Evolutionary conservation across 2,888 invertebrate genomes (phyloP).

Genomic region (Lasioglossum oenotherae): DNA sequence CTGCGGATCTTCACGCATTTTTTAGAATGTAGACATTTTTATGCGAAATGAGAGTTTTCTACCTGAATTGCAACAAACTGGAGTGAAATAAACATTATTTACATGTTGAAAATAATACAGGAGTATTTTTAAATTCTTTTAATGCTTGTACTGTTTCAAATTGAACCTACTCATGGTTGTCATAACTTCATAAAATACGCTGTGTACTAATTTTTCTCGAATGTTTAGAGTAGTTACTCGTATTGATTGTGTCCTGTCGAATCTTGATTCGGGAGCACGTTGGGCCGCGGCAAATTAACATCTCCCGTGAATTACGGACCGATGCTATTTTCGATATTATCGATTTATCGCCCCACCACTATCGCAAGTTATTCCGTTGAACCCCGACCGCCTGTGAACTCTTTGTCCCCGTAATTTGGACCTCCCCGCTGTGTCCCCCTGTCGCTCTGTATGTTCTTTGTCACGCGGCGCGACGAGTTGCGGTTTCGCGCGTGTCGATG

Average conservation of each 20-base stretch:
- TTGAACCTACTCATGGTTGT: background rate
- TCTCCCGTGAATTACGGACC: constrained; percentile 49
- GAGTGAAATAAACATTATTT: background rate
- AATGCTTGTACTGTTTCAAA: background rate
- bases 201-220: background rate
- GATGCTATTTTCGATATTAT: constrained; percentile 46
- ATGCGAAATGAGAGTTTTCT: too few relatives aligned
- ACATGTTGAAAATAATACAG: too few relatives aligned
- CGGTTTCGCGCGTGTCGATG: constrained; percentile 13
- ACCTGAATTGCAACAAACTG: background rate
- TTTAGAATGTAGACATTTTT: too few relatives aligned
- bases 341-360: constrained; percentile 34
- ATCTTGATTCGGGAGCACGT: background rate
- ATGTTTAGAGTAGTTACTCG: background rate
- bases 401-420: background rate
- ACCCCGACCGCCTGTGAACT: background rate
- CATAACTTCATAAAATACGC: background rate
- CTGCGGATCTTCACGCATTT: too few relatives aligned
- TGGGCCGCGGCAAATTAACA: constrained; percentile 34
- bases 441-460: background rate
- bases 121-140: background rate
- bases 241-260: background rate
- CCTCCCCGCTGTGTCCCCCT: background rate
- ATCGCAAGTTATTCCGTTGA: background rate
- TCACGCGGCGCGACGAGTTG: constrained; percentile 19